Conservation (phyloP, 1,140 invertebrate species). For the Leguminivora glycinivorella region DNA sequence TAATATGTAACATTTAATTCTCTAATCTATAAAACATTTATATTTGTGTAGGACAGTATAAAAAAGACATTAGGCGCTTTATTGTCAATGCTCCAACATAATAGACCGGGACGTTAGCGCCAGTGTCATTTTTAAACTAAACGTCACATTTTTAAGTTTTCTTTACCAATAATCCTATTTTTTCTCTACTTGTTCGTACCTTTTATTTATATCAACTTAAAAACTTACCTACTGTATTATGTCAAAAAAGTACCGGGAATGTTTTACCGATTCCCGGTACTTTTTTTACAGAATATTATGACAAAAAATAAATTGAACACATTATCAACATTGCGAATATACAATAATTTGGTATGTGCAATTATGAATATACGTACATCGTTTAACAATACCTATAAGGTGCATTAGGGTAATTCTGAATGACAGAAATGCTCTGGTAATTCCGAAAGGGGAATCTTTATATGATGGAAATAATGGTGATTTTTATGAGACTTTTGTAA, state of each 20-base stretch:
- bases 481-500: too few species aligned
- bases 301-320: slow-evolving; percentile 1
- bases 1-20: neutral
- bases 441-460: too few species aligned
- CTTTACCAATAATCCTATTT: neutral
- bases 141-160: neutral
- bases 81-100: neutral
- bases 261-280: neutral
- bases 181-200: neutral
- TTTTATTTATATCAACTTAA: neutral
- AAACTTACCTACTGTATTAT: neutral
- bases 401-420: too few species aligned
- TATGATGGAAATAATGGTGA: too few species aligned
- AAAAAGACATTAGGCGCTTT: neutral
- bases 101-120: neutral
- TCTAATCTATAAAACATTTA: slow-evolving; percentile 1
- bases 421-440: too few species aligned
- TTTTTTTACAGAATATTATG: neutral
- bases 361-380: neutral
- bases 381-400: slow-evolving; percentile 9
- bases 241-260: neutral
- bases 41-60: neutral
- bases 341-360: slow-evolving; percentile 12
- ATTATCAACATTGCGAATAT: neutral
- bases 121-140: neutral